Base-by-base conservation (phyloP, 2,888 invertebrate species). In the Drosophila neotestacea region DNA sequence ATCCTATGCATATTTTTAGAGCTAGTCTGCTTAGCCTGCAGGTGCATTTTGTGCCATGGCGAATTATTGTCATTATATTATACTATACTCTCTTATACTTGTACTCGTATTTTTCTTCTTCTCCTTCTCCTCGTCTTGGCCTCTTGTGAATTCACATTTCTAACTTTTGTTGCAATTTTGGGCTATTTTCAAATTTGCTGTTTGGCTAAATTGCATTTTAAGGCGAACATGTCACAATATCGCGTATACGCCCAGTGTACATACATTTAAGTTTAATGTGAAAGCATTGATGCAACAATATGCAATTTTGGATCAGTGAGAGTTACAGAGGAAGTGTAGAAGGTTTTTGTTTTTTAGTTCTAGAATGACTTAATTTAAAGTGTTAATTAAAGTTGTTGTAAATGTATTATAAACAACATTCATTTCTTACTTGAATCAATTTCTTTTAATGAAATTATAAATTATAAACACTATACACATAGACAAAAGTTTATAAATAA, bases 11-110 rank as follows among this genome's bases (percentile, higher is more conserved):
- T 68, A 79, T 75, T 78, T 75, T 58, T 41, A n/a, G 10, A 48
- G 46, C 58, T 41, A 59, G 51, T 48, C 67, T 70, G 32, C 51
- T 73, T 77, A 70, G 87, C 89, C 89, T 84, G 87, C 90, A 88
- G 87, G 90, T 88, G 87, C 74, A 88, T 81, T 89, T 89, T 77
- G 73, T 82, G 69, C 66, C 81, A 72, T 78, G 69, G 66, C 80
- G 85, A 88, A 88, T 88, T 90, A 90, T 88, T 88, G 77, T 90
- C 85, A 89, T 88, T 90, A 87, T 75, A 79, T 71, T 64, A 44
- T 58, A 22, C 22, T 22, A 71, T 48, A 36, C 47, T 32, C 32
- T 30, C 54, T 59, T 73, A 72, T 66, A 67, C 71, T 69, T 69
- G 71, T 70, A 30, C 10, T 77, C 70, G 55, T 64, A 50, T 42